Conservation (phyloP, 1,140 invertebrate species). For the Apis laboriosa region DNA sequence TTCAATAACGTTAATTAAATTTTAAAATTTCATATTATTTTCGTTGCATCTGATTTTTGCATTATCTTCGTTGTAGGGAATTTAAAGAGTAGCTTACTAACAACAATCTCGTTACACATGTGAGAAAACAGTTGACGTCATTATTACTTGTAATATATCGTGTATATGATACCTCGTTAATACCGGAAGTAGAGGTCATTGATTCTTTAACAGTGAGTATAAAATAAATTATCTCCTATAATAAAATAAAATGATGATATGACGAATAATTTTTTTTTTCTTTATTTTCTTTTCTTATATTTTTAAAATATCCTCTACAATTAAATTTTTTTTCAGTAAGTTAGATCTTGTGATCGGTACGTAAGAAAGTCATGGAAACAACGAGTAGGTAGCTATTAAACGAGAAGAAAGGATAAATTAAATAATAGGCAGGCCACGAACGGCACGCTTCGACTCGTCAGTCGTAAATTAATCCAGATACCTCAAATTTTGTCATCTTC, state of each 20-base stretch:
- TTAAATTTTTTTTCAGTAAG: not conserved
- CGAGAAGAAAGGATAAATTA: constrained; percentile 40
- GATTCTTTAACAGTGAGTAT: not conserved
- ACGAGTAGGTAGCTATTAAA: constrained; percentile 25
- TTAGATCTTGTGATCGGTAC: not conserved
- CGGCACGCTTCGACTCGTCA: constrained; percentile 12
- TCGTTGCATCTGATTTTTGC: not conserved
- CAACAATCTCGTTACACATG: constrained; percentile 1
- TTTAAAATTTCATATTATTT: not conserved
- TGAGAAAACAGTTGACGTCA: constrained; percentile 20
- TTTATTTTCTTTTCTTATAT: not conserved
- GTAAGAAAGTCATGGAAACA: constrained; percentile 10
- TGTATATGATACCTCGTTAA: not conserved
- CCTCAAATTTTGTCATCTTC: constrained; percentile 35
- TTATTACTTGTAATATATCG: not conserved
- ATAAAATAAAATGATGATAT: not conserved
- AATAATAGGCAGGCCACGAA: constrained; percentile 32
- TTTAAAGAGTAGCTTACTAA: constrained; percentile 2
- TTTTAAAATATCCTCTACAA: not conserved
- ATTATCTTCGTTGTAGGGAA: not conserved
- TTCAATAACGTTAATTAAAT: constrained; percentile 3
- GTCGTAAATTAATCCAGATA: constrained; percentile 50
- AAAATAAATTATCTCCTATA: no score
- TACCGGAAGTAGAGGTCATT: not conserved
- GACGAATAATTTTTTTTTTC: not conserved